These are phyloP conservation scores for Melitaea cinxia DNA, from an alignment of 1,140 invertebrate species.

Conservation along the genomic window DNA sequence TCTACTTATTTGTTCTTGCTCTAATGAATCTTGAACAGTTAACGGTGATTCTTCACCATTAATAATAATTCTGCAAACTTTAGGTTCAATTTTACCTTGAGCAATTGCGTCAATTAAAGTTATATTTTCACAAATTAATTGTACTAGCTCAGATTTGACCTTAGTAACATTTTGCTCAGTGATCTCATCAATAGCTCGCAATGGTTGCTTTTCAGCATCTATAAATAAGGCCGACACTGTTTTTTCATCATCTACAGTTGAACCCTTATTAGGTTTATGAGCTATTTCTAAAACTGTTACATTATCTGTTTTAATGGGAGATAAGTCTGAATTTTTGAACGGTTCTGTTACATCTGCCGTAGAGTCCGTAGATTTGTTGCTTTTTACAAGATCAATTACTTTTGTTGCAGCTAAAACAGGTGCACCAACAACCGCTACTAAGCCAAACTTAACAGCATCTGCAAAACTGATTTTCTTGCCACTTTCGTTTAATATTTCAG, in stretches of 20 bases:
- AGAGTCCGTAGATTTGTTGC: constrained; percentile 78
- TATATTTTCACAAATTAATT: constrained; percentile 75
- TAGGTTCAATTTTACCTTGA: constrained; percentile 87
- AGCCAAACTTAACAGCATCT: constrained; percentile 89
- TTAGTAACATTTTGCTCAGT: constrained; percentile 72
- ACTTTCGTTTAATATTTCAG: constrained; percentile 84
- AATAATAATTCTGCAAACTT: constrained; percentile 85
- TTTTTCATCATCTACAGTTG: constrained; percentile 48
- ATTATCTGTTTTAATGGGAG: background rate
- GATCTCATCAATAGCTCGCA: constrained; percentile 76
- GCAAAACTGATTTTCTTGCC: constrained; percentile 86
- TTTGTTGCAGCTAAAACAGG: constrained; percentile 86
- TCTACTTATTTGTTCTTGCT: constrained; percentile 85
- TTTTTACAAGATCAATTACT: constrained; percentile 75
- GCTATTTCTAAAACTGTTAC: background rate
- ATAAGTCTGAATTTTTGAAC: background rate
- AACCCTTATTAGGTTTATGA: background rate
- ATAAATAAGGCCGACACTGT: constrained; percentile 62
- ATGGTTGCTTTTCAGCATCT: constrained; percentile 71
- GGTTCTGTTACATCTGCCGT: constrained; percentile 53
- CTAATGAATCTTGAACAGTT: constrained; percentile 84
- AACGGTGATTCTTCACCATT: constrained; percentile 82
- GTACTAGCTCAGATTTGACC: constrained; percentile 48
- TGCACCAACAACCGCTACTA: constrained; percentile 87
- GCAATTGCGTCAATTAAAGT: constrained; percentile 87